Base-by-base conservation (phyloP, 2,888 invertebrate genomes). In the Panzeria rudis region DNA sequence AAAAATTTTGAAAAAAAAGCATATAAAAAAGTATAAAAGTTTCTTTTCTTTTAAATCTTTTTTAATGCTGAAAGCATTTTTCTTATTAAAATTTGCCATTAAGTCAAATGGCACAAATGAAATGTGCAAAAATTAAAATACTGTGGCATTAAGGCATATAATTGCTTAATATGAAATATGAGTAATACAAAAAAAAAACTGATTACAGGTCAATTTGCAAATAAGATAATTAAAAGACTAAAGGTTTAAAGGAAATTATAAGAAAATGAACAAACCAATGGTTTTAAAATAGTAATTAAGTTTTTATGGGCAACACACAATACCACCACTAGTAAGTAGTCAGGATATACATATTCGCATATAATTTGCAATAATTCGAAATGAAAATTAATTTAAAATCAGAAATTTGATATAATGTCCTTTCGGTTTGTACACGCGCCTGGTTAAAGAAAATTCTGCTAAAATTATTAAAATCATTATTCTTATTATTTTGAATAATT, bases 21-120 rank as follows among this genome's bases (percentile, higher is more conserved):
- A 47, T 20, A 20, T 47, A 54, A 38, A 44, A 32, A 56, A 56
- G 66, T 76, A 66, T 66, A 66, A 76, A 76, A 76, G 54, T 76
- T 76, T 44, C 11, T 25, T 50, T 62, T 61, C 17, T 17, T 69
- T 64, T 29, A 64, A 64, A 52, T 59, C 11, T 15, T 56, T 11
- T 20, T 20, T 52, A 23, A 35, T 66, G 23, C 47, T 68, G 59
- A 47, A 77, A 59, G 32, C 32, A 32, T 44, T 76, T 56, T 76
- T 56, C 54, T 76, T 44, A 66, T 32, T 56, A 68, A 68, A 77
- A 68, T 9, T 66, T 76, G 56, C 32, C n/a, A 66, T 66, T 44
- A 77, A 77, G 47, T 68, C 56, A 66, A 68, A 77, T 35, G 66
- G 56, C 56, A 59, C 23, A 56, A 76, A 59, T 68, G 56, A 68